Conservation (phyloP, 2,113 vertebrate genomes). For the Scalopus aquaticus region DNA sequence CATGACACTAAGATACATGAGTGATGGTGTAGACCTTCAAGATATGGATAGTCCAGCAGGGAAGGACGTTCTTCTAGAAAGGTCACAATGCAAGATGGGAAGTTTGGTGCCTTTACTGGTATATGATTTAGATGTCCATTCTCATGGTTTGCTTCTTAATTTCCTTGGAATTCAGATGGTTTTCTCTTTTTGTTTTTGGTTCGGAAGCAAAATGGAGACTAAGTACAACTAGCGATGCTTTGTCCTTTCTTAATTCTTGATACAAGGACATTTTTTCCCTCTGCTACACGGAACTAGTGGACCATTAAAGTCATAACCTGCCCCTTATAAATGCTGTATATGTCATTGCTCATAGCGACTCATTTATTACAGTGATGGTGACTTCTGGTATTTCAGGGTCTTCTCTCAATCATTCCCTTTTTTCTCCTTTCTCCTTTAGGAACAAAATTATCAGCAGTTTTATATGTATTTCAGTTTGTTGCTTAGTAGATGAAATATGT, state of each 20-base stretch:
- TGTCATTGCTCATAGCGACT: neutral
- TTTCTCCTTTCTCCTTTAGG: neutral
- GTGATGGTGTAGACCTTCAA: neutral
- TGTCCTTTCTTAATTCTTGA: neutral
- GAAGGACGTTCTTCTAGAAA: neutral
- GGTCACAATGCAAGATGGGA: neutral
- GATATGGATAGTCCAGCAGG: neutral
- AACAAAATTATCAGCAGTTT: conserved; percentile 40
- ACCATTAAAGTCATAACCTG: neutral
- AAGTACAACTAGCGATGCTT: conserved; percentile 1
- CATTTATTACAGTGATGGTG: neutral
- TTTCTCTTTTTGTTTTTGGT: conserved; percentile 43
- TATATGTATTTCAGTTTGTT: neutral
- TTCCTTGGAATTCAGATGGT: neutral
- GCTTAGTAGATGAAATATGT: neutral
- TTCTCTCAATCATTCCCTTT: conserved; percentile 8
- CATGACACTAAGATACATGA: neutral
- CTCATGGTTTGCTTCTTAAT: conserved; percentile 27
- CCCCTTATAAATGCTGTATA: neutral
- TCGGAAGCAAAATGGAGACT: conserved; percentile 29
- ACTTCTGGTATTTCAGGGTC: neutral
- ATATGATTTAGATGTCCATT: neutral
- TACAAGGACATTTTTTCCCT: neutral
- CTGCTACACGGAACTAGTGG: neutral
- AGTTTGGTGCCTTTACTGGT: neutral